Percentiles rank a stretch among this genome's conserved stretches.
phyloP scores from a whole-genome alignment of 2,113 vertebrate species.

The Ibidorhyncha struthersii region DNA sequence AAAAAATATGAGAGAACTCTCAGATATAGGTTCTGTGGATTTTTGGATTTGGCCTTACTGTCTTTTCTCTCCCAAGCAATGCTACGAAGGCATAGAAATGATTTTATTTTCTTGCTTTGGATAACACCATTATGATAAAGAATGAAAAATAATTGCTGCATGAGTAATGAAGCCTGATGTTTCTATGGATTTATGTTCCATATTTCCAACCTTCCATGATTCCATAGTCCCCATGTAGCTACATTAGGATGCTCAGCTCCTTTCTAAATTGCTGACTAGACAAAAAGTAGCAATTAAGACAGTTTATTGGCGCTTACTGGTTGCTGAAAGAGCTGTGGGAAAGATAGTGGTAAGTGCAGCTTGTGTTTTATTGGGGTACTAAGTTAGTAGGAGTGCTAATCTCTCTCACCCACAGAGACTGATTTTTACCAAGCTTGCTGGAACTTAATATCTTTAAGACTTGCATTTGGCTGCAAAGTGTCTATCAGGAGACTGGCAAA shows the following conservation, averaged over 20 bases:
- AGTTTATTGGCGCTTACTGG: not conserved
- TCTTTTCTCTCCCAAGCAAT: not conserved
- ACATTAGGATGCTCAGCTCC: not conserved
- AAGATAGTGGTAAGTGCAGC: not conserved
- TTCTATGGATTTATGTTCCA: not conserved
- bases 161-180: not conserved
- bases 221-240: not conserved
- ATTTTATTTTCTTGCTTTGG: not conserved
- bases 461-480: not conserved
- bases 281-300: not conserved
- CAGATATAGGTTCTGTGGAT: not conserved
- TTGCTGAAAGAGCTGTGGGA: not conserved
- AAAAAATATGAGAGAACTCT: not conserved
- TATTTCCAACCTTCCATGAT: not conserved
- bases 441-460: not conserved
- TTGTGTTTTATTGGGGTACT: not conserved
- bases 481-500: not conserved
- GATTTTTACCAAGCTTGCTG: not conserved
- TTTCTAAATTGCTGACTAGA: not conserved
- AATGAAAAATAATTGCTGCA: not conserved
- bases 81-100: not conserved
- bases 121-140: not conserved
- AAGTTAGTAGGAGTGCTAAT: not conserved
- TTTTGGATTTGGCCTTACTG: not conserved
- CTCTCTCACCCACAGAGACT: not conserved